Percentiles rank a stretch among this genome's conserved stretches.
phyloP scores from a whole-genome alignment of 1,140 invertebrate species.

The Halictus rubicundus region DNA sequence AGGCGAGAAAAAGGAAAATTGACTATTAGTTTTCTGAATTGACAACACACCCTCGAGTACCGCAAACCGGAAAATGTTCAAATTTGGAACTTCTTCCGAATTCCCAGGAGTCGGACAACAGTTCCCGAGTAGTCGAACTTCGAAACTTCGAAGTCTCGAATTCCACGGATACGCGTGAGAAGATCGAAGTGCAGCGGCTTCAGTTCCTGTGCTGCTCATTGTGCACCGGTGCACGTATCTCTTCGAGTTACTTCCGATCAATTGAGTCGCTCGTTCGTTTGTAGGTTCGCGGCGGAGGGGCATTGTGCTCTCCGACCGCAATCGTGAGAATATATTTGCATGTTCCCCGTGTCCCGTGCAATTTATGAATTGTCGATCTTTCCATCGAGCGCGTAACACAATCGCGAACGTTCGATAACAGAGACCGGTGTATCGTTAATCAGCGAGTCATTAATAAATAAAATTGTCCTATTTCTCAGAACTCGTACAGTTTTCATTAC shows the following conservation, averaged over 20 bases:
- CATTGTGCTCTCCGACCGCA: neutral
- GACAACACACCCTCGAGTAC: too few relatives aligned
- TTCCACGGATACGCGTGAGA: neutral
- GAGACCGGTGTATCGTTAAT: neutral
- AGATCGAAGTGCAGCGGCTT: neutral
- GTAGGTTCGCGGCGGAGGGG: constrained; percentile 3
- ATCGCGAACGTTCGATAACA: neutral
- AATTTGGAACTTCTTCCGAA: too few relatives aligned
- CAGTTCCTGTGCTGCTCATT: neutral
- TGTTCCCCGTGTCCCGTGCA: neutral
- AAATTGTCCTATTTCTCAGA: neutral
- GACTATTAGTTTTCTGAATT: too few relatives aligned
- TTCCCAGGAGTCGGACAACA: neutral
- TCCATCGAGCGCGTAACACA: neutral
- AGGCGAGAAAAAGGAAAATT: too few relatives aligned
- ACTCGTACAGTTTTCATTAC: too few relatives aligned
- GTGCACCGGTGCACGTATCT: neutral
- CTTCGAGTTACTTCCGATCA: constrained; percentile 19
- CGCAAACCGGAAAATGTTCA: too few relatives aligned
- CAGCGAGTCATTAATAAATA: neutral
- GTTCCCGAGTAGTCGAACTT: neutral
- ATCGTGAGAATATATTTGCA: constrained; percentile 28
- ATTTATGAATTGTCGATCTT: neutral
- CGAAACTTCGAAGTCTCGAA: neutral
- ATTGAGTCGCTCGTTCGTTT: constrained; percentile 15